phyloP scores from a whole-genome alignment of 2,797 vertebrate species.

The Fringilla coelebs region DNA sequence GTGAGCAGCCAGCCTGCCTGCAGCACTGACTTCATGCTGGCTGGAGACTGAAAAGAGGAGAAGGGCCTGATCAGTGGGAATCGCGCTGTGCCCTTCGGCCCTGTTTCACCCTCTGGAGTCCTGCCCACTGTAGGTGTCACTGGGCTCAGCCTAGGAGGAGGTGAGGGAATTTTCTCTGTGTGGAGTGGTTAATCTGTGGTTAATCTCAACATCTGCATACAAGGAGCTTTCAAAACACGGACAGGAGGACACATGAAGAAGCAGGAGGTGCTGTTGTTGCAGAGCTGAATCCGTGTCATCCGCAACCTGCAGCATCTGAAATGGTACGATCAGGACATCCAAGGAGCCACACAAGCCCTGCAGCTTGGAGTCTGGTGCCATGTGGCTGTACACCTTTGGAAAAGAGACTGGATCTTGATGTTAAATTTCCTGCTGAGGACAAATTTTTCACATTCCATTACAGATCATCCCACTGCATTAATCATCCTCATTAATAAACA shows the following conservation, averaged over 20 bases:
- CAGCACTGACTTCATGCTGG: slow-evolving; percentile 96
- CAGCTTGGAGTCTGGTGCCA: neutral
- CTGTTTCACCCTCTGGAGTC: neutral
- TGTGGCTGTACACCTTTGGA: neutral
- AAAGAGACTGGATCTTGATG: slow-evolving; percentile 4
- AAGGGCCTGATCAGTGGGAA: slow-evolving; percentile 2
- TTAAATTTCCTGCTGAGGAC: neutral
- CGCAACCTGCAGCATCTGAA: neutral
- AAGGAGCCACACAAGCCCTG: neutral
- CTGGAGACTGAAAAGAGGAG: slow-evolving; percentile 82
- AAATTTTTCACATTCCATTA: neutral
- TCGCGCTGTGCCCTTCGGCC: neutral
- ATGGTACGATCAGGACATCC: neutral
- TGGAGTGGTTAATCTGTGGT: neutral
- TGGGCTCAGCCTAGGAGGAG: neutral
- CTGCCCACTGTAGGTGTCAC: neutral
- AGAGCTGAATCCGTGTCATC: neutral
- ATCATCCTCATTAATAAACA: neutral
- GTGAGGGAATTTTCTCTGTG: neutral
- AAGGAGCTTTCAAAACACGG: neutral
- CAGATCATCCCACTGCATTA: neutral
- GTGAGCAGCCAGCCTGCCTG: slow-evolving; percentile 97
- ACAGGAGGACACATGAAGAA: neutral
- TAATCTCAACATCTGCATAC: neutral
- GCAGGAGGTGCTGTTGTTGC: neutral